These are phyloP conservation scores for Panagrolaimus sp. DNA, from an alignment of 1,140 invertebrate genomes.

Conservation along the genomic window DNA sequence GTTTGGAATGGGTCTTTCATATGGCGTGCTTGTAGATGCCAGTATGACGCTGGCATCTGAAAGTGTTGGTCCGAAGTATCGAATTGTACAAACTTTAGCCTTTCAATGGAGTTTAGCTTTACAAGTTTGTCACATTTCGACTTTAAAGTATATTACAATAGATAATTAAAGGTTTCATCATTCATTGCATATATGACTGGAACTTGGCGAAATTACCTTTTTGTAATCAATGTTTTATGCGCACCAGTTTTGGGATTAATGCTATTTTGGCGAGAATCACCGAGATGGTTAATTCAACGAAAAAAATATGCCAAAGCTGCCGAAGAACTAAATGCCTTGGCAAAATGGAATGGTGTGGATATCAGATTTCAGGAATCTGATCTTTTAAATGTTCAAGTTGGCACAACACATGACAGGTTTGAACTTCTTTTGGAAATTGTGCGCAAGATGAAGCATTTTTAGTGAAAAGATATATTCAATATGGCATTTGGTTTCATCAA, in stretches of 20 bases:
- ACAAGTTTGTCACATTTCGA: conserved; percentile 25
- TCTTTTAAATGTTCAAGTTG: conserved; percentile 27
- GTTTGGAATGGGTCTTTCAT: conserved; percentile 46
- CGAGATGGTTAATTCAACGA: conserved; percentile 26
- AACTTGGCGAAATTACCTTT: conserved; percentile 34
- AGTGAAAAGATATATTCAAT: conserved; percentile 36
- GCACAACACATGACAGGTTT: conserved; percentile 16
- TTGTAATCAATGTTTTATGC: conserved; percentile 30
- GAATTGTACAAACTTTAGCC: conserved; percentile 45
- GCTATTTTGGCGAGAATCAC: conserved; percentile 47
- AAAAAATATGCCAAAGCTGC: conserved; percentile 36
- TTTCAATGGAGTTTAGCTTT: conserved; percentile 46
- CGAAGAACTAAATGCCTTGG: conserved; percentile 34
- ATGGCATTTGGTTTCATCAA: conserved; percentile 33
- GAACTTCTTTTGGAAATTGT: background rate
- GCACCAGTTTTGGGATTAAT: conserved; percentile 24
- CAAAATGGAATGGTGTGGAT: conserved; percentile 28
- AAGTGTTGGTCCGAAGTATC: conserved; percentile 42
- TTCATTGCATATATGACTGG: background rate
- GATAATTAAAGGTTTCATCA: background rate
- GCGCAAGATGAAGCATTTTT: conserved; percentile 1
- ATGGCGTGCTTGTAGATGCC: conserved; percentile 39
- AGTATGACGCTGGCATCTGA: conserved; percentile 42
- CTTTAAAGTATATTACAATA: background rate
- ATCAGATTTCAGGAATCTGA: conserved; percentile 24